These are phyloP conservation scores for Leucophenga varia DNA, from an alignment of 1,140 invertebrate genomes.

Conservation along the genomic window DNA sequence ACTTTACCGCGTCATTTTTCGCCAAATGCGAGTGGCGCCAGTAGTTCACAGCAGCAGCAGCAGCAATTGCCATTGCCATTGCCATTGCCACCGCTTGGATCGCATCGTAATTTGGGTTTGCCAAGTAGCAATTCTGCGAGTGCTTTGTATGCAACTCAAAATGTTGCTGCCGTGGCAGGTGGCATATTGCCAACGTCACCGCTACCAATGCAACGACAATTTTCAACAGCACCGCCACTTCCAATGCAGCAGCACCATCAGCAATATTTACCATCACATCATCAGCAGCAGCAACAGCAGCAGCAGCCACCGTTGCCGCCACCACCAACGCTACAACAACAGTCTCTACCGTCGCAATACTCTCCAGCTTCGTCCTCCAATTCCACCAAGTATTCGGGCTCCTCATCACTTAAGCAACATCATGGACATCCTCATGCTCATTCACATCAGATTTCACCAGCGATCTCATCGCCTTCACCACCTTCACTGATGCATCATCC, in stretches of 20 bases:
- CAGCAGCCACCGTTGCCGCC: constrained; percentile 58
- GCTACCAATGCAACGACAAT: constrained; percentile 48
- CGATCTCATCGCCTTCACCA: constrained; percentile 48
- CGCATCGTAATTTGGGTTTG: constrained; percentile 17
- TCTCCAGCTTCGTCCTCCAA: constrained; percentile 40
- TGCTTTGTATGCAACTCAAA: constrained; percentile 38
- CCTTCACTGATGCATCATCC: constrained; percentile 56
- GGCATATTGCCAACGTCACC: constrained; percentile 52
- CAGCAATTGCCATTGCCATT: constrained; percentile 18
- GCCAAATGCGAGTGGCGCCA: constrained; percentile 25
- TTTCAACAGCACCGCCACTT: constrained; percentile 28
- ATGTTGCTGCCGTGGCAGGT: constrained; percentile 16
- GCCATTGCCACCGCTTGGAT: constrained; percentile 8
- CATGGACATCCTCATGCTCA: constrained; percentile 27
- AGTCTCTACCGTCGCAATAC: constrained; percentile 25
- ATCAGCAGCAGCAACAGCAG: constrained; percentile 55
- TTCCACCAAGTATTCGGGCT: constrained; percentile 45
- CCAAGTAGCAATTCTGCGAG: constrained; percentile 51
- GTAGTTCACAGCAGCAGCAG: constrained; percentile 4
- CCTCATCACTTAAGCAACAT: constrained; percentile 25
- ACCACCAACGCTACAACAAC: constrained; percentile 25
- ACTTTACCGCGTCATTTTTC: constrained; percentile 52
- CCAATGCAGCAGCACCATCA: constrained; percentile 14
- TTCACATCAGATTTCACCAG: constrained; percentile 43
- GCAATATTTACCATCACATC: constrained; percentile 19